Base-by-base conservation (phyloP, 2,888 invertebrate genomes). In the Platycheirus albimanus region DNA sequence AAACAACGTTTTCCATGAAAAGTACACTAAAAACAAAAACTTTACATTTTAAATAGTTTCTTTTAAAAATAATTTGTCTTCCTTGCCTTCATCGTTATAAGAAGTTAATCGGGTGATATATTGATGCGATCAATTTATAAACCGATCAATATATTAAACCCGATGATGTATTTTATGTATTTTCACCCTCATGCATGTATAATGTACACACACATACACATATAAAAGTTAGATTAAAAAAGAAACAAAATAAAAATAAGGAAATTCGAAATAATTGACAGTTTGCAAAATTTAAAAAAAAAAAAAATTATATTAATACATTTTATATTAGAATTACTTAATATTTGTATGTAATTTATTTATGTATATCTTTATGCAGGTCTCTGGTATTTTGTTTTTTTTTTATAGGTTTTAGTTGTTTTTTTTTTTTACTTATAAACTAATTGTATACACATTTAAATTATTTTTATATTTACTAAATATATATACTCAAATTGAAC, bases 281-380 rank as follows among this genome's bases (percentile, higher is more conserved):
- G 28, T 17, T 51, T 83, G 45, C 10, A 69, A 75, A 79, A 74
- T 8, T 5, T 33, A 33, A 54, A 54, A 33, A 0, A 3, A 70
- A 47, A 43, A 72, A 43, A 36, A 47, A 38, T 56, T 38, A 13
- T 19, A 43, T 20, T 63, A n/a, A n/a, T n/a, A n/a, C n/a, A 30
- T 33, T 13, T 71, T 20, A 56, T 58, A 54, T 17, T 43, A 64
- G 24, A 45, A 58, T 41, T 75, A 69, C 36, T 17, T 74, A 38
- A 54, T 74, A 54, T 36, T 47, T 51, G 41, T 63, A 28, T 63
- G 15, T 74, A 38, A 54, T 17, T 83, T 63, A 63, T 72, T 41
- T 52, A 72, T 67, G 63, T 81, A 71, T 72, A 69, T 78, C 30
- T 11, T 84, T 84, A 75, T 79, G 79, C 84, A 84, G 84, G 84